Base-by-base conservation (phyloP, 2,113 vertebrate species). In the Hystrix cristata region DNA sequence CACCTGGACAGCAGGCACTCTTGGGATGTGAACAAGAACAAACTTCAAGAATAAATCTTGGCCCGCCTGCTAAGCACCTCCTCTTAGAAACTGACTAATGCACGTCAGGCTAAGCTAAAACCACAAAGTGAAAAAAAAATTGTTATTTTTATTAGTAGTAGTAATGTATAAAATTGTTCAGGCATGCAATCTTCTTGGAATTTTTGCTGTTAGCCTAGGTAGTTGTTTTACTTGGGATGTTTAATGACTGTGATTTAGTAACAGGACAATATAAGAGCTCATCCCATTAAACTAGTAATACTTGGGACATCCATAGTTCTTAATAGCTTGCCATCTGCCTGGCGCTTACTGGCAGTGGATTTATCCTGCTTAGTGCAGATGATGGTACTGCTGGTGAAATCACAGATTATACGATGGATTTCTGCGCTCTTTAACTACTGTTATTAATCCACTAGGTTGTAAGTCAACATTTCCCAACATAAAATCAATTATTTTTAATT, bases 241-340 rank as follows among this genome's bases (percentile, higher is more conserved):
- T 95, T 88, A 91, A 95, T 59, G 91, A 84, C 34, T 80, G 29
- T 91, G 86, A 96, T 96, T 98, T 78, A 91, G 71, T 91, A 97
- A 98, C 82, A 69, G 97, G 78, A 93, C 92, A 91, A 94, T 83
- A 34, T 94, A 92, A 96, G 59, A 96, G 55, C 65, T 74, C 91
- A 97, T 98, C 95, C 98, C 96, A 97, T 95, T 97, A 92, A 97
- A 97, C 97, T 38, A 98, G 81, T 88, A 98, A 97, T 98, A 96
- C 95, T 97, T 98, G 95, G 97, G 97, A 96, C 97, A 98, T 87
- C 97, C 96, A 96, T 97, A 97, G 97, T 98, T 98, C 95, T 94
- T 98, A 98, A 98, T 98, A 98, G 97, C 98, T 92, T 98, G 97
- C 98, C 99, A 99, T 98, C 98, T 98, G 98, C 96, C 97, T 97